phyloP scores from a whole-genome alignment of 2,888 invertebrate genomes.

The Synergus itoensis region DNA sequence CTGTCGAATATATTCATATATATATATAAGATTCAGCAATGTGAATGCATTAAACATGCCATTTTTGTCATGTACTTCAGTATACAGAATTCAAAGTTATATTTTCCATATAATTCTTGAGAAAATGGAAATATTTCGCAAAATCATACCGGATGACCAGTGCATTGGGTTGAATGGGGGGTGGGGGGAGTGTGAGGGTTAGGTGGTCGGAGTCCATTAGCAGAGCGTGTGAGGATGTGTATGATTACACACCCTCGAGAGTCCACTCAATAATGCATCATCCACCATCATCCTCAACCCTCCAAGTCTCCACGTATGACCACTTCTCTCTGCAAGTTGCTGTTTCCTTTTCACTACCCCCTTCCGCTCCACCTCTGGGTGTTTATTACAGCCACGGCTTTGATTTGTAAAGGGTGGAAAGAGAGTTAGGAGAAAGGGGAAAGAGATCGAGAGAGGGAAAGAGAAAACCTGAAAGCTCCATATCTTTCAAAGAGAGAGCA shows the following conservation, averaged over 20 bases:
- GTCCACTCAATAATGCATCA: conserved; percentile 77
- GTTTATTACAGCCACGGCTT: conserved; percentile 75
- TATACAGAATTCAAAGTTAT: no score
- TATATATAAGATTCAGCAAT: no score
- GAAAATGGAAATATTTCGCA: conserved; percentile 41
- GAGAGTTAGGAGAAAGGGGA: conserved; percentile 51
- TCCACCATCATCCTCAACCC: conserved; percentile 66
- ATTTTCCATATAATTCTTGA: conserved; percentile 21
- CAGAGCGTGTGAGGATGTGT: conserved; percentile 71
- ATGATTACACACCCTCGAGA: conserved; percentile 72
- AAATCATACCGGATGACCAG: neutral
- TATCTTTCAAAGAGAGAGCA: conserved; percentile 68
- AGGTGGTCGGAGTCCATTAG: conserved; percentile 74
- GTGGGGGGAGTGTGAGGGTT: conserved; percentile 49
- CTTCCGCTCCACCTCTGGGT: conserved; percentile 55
- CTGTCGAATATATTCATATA: no score
- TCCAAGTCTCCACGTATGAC: conserved; percentile 67
- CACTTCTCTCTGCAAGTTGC: conserved; percentile 58
- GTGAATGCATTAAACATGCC: no score
- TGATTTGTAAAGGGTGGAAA: conserved; percentile 73
- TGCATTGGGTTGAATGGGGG: conserved; percentile 20
- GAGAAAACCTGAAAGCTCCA: conserved; percentile 66
- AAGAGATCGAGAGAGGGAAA: conserved; percentile 54
- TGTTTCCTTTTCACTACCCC: conserved; percentile 53
- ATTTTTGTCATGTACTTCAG: no score